phyloP scores from a whole-genome alignment of 2,797 vertebrate genomes.

The Enteromius viviparus region DNA sequence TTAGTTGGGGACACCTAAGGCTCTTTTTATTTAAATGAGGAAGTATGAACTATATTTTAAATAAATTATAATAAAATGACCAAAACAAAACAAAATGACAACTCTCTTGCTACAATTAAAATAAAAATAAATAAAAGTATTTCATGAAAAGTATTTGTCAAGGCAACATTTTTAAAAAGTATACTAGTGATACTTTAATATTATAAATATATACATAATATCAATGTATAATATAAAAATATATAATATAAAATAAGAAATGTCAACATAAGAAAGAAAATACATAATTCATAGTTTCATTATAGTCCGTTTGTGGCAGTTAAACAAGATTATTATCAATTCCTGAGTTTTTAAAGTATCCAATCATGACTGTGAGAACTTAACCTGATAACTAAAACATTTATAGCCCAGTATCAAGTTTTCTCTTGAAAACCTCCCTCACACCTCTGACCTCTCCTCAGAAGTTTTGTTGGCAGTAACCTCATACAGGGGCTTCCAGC shows the following conservation, averaged over 20 bases:
- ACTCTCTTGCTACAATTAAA: too few species aligned
- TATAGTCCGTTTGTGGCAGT: background rate
- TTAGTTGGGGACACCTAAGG: too few species aligned
- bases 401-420: background rate
- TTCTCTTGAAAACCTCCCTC: background rate
- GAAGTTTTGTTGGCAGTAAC: background rate
- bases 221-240: too few species aligned
- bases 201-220: too few species aligned
- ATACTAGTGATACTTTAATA: background rate
- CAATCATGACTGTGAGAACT: background rate
- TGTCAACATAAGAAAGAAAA: background rate
- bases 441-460: background rate
- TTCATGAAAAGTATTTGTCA: too few species aligned
- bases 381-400: background rate
- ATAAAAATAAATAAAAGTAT: too few species aligned
- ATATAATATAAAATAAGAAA: too few species aligned
- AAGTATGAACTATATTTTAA: too few species aligned
- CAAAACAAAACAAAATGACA: too few species aligned
- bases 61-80: too few species aligned
- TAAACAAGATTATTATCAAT: background rate
- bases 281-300: background rate
- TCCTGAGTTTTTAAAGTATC: background rate
- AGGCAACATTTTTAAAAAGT: background rate
- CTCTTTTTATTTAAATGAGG: too few species aligned
- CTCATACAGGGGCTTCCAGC: background rate